A percentile compares a stretch with the other conserved stretches of the same genome.
Evolutionary conservation across 2,797 vertebrate genomes (phyloP).

Genomic region (Eulemur mongoz): DNA sequence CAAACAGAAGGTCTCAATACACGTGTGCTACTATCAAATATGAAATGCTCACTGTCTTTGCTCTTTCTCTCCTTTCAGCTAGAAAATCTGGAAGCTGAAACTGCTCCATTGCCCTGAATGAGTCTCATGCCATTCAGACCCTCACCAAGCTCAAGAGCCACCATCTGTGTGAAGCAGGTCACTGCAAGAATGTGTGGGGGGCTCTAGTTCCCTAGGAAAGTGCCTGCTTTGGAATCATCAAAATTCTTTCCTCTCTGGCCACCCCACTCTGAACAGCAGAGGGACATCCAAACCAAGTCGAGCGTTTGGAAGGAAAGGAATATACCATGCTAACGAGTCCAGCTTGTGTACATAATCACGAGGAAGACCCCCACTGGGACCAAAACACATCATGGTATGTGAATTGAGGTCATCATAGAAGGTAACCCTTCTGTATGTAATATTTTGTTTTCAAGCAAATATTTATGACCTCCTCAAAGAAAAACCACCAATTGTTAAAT

Average conservation of each 20-base stretch:
- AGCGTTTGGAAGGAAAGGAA: slow-evolving; percentile 32
- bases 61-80: slow-evolving; percentile 86
- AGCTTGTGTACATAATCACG: slow-evolving; percentile 7
- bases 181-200: slow-evolving; percentile 47
- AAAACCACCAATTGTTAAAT: slow-evolving; percentile 29
- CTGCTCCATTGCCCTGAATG: slow-evolving; percentile 84
- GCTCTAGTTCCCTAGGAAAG: slow-evolving; percentile 70
- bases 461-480: slow-evolving; percentile 41
- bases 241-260: slow-evolving; percentile 71
- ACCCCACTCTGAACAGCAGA: slow-evolving; percentile 34
- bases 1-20: background rate
- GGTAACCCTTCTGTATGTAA: slow-evolving; percentile 1
- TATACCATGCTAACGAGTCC: background rate
- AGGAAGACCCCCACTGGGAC: slow-evolving; percentile 4
- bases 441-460: slow-evolving; percentile 55
- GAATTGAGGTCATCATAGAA: background rate
- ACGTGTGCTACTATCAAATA: background rate
- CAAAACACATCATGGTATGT: slow-evolving; percentile 19
- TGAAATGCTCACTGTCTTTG: slow-evolving; percentile 76
- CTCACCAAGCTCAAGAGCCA: slow-evolving; percentile 69
- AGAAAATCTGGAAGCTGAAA: slow-evolving; percentile 87
- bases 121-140: slow-evolving; percentile 52
- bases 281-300: slow-evolving; percentile 20
- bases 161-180: slow-evolving; percentile 54
- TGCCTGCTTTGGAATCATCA: slow-evolving; percentile 67